These are phyloP conservation scores for Silurus meridionalis DNA, from an alignment of 2,113 vertebrate genomes.

Conservation along the genomic window DNA sequence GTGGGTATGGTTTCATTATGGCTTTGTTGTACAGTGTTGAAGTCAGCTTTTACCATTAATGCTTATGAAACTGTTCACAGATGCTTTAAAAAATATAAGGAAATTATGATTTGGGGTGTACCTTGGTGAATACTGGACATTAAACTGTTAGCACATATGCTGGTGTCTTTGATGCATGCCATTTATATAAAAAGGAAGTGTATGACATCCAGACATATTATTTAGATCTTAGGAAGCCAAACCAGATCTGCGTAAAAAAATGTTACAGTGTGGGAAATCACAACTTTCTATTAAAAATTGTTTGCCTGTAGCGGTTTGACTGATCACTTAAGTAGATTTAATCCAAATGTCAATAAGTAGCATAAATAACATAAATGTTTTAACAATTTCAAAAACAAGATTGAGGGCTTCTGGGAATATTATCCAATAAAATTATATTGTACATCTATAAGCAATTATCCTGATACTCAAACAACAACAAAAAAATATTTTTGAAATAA, in stretches of 20 bases:
- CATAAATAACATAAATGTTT: neutral
- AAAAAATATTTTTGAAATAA: neutral
- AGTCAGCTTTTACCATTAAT: neutral
- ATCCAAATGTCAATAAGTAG: neutral
- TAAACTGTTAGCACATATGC: neutral
- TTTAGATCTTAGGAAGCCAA: neutral
- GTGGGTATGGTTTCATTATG: neutral
- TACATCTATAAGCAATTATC: neutral
- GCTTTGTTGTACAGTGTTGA: constrained; percentile 19
- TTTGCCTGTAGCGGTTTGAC: too few relatives aligned
- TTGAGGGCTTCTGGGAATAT: neutral
- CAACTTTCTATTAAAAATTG: neutral
- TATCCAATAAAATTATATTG: neutral
- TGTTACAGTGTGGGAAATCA: neutral
- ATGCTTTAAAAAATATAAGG: constrained; percentile 15
- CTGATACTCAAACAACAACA: neutral
- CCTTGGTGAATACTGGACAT: neutral
- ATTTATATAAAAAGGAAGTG: neutral
- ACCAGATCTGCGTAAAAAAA: neutral
- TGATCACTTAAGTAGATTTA: neutral
- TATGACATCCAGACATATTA: neutral
- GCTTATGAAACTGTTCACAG: constrained; percentile 17
- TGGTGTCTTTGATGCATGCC: neutral
- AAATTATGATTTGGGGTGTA: neutral
- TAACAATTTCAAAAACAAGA: neutral